A percentile compares a stretch with the other conserved stretches of the same genome.
Conservation (phyloP, 2,113 vertebrate genomes). For the Axis porcinus region DNA sequence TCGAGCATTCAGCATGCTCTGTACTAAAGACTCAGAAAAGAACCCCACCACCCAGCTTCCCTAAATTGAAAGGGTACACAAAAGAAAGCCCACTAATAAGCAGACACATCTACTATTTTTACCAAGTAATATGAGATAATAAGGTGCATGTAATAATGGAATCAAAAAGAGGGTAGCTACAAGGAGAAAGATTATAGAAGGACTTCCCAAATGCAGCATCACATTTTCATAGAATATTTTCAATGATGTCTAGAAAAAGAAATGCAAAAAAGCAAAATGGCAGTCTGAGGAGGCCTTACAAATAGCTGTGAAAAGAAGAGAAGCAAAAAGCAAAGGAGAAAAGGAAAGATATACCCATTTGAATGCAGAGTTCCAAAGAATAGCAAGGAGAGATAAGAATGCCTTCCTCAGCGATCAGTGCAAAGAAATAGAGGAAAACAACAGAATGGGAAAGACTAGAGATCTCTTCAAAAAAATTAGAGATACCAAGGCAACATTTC, state of each 20-base stretch:
- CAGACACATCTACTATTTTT: not conserved
- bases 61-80: not conserved
- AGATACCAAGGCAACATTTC: no score
- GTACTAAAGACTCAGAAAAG: not conserved
- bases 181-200: not conserved
- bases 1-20: not conserved
- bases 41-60: not conserved
- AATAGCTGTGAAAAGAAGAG: no score
- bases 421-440: no score
- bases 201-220: not conserved
- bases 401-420: no score
- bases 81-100: not conserved
- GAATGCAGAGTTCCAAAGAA: no score
- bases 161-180: not conserved
- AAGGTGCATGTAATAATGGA: not conserved
- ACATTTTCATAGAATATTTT: not conserved
- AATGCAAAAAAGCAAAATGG: no score
- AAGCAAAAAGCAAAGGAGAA: no score
- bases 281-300: no score
- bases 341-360: no score
- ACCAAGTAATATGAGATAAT: not conserved
- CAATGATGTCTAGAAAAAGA: not conserved
- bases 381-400: no score
- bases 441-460: no score
- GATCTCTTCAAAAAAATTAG: no score